Conservation (phyloP, 2,113 vertebrate genomes). For the Neodon shergylaensis region DNA sequence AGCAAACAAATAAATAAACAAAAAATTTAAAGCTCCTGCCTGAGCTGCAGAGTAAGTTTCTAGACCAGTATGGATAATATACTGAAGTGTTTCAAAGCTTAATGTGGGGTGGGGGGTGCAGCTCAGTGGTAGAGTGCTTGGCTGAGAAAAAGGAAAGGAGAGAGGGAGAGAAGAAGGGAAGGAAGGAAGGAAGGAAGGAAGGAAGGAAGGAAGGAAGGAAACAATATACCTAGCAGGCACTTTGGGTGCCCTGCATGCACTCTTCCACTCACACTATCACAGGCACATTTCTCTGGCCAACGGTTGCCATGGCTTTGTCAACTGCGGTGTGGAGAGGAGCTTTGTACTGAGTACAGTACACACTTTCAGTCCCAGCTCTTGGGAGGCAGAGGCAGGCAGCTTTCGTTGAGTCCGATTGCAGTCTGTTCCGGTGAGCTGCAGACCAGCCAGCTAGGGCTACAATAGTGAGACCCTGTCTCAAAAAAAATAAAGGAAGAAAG, state of each 20-base stretch:
- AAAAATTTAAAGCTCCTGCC: background rate
- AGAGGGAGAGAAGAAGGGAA: fast-evolving
- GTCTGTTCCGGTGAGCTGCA: background rate
- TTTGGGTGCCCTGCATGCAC: background rate
- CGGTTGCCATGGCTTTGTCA: background rate
- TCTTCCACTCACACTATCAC: background rate
- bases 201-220: background rate
- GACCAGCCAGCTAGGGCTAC: background rate
- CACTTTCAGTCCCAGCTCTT: background rate
- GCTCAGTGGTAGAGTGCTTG: background rate
- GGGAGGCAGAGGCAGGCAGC: background rate
- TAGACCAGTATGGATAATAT: background rate
- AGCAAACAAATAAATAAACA: background rate
- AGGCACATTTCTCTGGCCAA: background rate
- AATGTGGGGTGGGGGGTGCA: background rate
- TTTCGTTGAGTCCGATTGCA: background rate
- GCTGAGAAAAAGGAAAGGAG: background rate
- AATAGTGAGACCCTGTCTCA: background rate
- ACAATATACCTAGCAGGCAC: background rate
- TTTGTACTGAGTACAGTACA: background rate
- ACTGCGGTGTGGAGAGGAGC: background rate
- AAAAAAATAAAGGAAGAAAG: background rate
- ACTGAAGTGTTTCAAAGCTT: background rate
- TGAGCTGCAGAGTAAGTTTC: background rate
- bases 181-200: background rate